Evolutionary conservation across 2,888 invertebrate species (phyloP), one percentile per base, ranked within the genome.

Genomic region (Platycheirus albimanus): DNA sequence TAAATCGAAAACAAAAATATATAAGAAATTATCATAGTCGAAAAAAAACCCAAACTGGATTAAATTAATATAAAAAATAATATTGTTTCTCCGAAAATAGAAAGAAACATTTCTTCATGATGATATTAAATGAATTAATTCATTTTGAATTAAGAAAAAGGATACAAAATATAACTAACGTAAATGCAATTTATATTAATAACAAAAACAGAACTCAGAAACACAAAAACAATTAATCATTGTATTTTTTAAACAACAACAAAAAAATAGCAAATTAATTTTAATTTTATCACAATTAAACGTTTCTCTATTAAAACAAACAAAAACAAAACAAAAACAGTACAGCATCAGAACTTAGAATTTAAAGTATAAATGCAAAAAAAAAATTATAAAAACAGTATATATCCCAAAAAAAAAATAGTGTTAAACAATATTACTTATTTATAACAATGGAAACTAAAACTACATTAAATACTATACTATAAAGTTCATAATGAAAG

Each of bases 1-100:
- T 67, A 84, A 83, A 85, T 86, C 78, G 76, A 86, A 86, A 86
- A 85, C 30, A 70, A 71, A 85, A 86, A 76, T 67, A 77, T 71
- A 78, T 69, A 84, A 76, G 69, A 56, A 75, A 78, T 66, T 78
- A 81, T 76, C 78, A 85, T 76, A 80, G 69, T 72, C 77, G 84
- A 74, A 76, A 74, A 58, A 77, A 79, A 74, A 79, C 49, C 67
- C 84, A 64, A 84, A 66, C 72, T 77, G 83, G 78, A 85, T 76
- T 78, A 69, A 41, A 74, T 66, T 71, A 67, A 64, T 71, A 85
- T 67, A 78, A 71, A 41, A 56, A 70, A 76, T 64, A 67, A 84
- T 43, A 70, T 70, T 78, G 83, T 83, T 83, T 83, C 83, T 78
- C 67, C 71, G 78, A 72, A 83, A 72, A 80, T 80, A 86, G 63